phyloP scores from a whole-genome alignment of 2,797 vertebrate species.

The Alfaro cultratus region DNA sequence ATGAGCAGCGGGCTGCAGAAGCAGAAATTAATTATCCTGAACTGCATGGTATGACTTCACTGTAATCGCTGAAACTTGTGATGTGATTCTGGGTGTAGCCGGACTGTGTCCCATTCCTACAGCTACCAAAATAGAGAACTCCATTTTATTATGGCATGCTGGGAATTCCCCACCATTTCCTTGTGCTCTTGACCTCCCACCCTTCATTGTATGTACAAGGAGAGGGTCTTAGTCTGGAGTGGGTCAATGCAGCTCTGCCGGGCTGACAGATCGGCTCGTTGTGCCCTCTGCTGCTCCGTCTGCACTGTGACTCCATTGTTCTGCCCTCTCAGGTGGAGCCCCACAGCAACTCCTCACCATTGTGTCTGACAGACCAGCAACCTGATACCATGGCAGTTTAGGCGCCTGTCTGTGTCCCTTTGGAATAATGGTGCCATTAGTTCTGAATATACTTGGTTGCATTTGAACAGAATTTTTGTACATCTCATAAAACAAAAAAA shows the following conservation, averaged over 20 bases:
- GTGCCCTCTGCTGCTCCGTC: slow-evolving; percentile 70
- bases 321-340: slow-evolving; percentile 66
- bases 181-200: slow-evolving; percentile 75
- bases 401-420: slow-evolving; percentile 65
- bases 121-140: slow-evolving; percentile 70
- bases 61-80: slow-evolving; percentile 56
- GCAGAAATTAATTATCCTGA: slow-evolving; percentile 64
- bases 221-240: slow-evolving; percentile 58
- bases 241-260: slow-evolving; percentile 55
- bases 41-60: slow-evolving; percentile 66
- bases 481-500: not conserved
- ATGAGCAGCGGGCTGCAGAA: slow-evolving; percentile 56
- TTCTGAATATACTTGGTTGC: slow-evolving; percentile 23
- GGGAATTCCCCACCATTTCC: slow-evolving; percentile 81
- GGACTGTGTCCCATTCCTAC: slow-evolving; percentile 56
- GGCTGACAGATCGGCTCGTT: slow-evolving; percentile 72
- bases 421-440: slow-evolving; percentile 53
- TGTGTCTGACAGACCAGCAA: slow-evolving; percentile 77
- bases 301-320: slow-evolving; percentile 79
- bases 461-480: slow-evolving; percentile 6
- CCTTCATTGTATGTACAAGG: slow-evolving; percentile 74
- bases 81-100: slow-evolving; percentile 69
- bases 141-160: slow-evolving; percentile 75
- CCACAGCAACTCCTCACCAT: slow-evolving; percentile 74
- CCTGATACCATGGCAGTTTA: slow-evolving; percentile 66